Evolutionary conservation across 1,140 invertebrate genomes (phyloP).

Genomic region (Tribolium madens): DNA sequence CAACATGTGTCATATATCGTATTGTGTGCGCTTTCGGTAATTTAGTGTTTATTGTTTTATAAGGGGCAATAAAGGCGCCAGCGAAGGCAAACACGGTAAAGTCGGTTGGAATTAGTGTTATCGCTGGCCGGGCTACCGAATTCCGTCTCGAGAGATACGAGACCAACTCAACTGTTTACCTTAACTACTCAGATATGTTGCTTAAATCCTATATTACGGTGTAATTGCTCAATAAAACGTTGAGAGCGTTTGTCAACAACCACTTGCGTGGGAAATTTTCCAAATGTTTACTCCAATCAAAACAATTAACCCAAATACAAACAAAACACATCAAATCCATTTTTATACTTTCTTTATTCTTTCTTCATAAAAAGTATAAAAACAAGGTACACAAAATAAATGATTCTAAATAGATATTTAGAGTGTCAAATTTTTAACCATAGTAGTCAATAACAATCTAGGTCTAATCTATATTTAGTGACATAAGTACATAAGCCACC

Average conservation of each 20-base stretch:
- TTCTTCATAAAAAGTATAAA: no score
- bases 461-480: not conserved
- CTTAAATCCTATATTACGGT: conserved; percentile 41
- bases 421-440: no score
- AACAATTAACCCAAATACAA: not conserved
- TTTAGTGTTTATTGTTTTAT: conserved; percentile 49
- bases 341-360: no score
- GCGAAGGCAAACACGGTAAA: conserved; percentile 47
- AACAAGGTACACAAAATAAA: no score
- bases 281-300: not conserved
- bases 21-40: conserved; percentile 47
- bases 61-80: conserved; percentile 42
- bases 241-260: conserved; percentile 37
- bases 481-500: not conserved
- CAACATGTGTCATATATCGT: conserved; percentile 48
- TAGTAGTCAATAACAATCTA: not conserved
- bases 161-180: conserved; percentile 37
- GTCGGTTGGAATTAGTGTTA: conserved; percentile 48
- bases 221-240: conserved; percentile 45
- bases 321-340: not conserved
- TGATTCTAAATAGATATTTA: no score
- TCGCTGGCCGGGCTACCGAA: conserved; percentile 43
- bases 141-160: conserved; percentile 29
- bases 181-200: conserved; percentile 33
- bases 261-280: conserved; percentile 33